Evolutionary conservation across 1,140 invertebrate genomes (phyloP), one percentile per base, ranked within the genome.

Genomic region (Ceratosolen solmsi): DNA sequence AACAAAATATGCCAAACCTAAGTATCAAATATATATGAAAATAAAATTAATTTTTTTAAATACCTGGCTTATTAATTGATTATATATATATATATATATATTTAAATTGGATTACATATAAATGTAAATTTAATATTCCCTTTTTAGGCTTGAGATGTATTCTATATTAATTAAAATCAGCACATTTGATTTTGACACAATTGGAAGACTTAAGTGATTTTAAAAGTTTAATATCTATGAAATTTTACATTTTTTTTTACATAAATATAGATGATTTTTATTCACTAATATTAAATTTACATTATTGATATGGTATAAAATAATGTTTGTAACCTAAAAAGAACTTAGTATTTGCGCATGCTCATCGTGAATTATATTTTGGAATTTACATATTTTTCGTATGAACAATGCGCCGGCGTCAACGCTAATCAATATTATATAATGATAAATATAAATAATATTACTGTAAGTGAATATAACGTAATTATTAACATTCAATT

Each of bases 171-270:
- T 72, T 27, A 27, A 72, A 30, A 49, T 13, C 17, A 49, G 0
- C 7, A 72, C 41, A 72, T 15, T 17, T 30, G 20, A 46, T 51
- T 38, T n/a, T 1, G 1, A 11, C 25, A 72, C 3, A 1, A 27
- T 46, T 49, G 41, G 41, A 72, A 72, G 70, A 72, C 68, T 41
- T 72, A n/a, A 1, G 58, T 63, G 22, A 72, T 72, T 49, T 72
- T 49, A 20, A 7, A 25, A 41, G 5, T 1, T 70, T 41, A 46
- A 17, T 27, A 49, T 25, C 1, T 11, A 22, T 22, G 4, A 30
- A 49, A 2, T 13, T 15, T 72, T 51, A 72, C 70, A 72, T 72
- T 72, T n/a, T 49, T 49, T 27, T 11, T 25, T 3, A 30, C 27
- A 51, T 46, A 27, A 46, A 72, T 15, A n/a, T 0, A 27, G 5